phyloP scores from a whole-genome alignment of 1,140 invertebrate genomes.

The Sipha flava region DNA sequence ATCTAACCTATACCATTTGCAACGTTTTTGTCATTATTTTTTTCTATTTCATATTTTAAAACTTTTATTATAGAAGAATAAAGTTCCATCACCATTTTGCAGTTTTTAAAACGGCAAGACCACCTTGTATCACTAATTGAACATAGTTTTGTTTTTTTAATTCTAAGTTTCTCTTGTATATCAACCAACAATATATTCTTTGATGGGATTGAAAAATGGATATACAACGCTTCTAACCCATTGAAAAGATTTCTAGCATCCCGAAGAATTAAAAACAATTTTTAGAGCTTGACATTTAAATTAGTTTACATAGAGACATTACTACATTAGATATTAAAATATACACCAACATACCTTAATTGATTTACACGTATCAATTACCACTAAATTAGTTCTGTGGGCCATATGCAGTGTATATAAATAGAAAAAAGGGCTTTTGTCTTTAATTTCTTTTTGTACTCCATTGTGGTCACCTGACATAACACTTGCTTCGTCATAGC shows the following conservation, averaged over 20 bases:
- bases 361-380: background rate
- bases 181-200: background rate
- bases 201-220: background rate
- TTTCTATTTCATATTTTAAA: background rate
- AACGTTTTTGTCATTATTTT: background rate
- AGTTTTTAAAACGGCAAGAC: background rate
- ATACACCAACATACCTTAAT: background rate
- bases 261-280: background rate
- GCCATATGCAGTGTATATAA: slow-evolving; percentile 34
- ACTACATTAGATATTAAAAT: no score
- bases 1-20: background rate
- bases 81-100: background rate
- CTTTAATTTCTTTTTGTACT: slow-evolving; percentile 19
- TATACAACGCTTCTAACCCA: background rate
- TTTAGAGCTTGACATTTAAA: no score
- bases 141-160: background rate
- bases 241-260: background rate
- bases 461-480: slow-evolving; percentile 26
- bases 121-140: background rate
- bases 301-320: no score
- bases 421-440: slow-evolving; percentile 19
- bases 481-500: slow-evolving; percentile 33
- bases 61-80: background rate
- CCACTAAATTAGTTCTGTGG: background rate
- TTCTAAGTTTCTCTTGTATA: background rate